Base-by-base conservation (phyloP, 2,113 vertebrate genomes). In the Climacteris rufus region DNA sequence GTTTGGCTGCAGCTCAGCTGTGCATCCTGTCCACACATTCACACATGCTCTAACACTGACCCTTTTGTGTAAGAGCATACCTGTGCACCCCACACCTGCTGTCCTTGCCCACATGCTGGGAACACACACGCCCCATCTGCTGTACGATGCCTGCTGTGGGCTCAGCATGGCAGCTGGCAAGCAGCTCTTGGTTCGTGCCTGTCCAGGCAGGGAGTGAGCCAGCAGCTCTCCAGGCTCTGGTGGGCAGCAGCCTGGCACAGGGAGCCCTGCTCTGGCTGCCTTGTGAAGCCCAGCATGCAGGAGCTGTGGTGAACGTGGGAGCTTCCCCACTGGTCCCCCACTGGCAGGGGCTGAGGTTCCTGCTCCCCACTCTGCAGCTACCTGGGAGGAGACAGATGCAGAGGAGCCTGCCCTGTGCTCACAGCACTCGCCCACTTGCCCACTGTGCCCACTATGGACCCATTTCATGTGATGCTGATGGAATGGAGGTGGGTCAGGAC, bases 11-110 rank as follows among this genome's bases (percentile, higher is more conserved):
- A 50, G 44, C 33, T 27, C 61, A 56, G 37, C 66, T 57, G 52
- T 12, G 4, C 0, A 0, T 24, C 44, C 50, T 57, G 75, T 16
- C 28, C 31, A 14, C 14, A 5, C 1, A 5, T 31, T 22, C 42
- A 40, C 2, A 6, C 42, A 18, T 0, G 0, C 24, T 35, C 52
- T 1, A 33, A 50, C 1, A 1, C 45, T 8, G 61, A 31, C 65
- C 52, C 31, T n/a, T 52, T 1, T 3, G 64, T 39, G 15, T 21
- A 33, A 50, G 23, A 66, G 21, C n/a, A 35, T 28, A 13, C 14
- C 54, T 21, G 20, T 2, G 2, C 2, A 4, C 27, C 45, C 69
- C 50, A 49, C 13, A 6, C 4, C 44, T 30, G 33, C 71, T 1
- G 1, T 10, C 33, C 15, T 6, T 7, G 59, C 45, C 42, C 79